Evolutionary conservation across 2,797 vertebrate species (phyloP), one percentile per base, ranked within the genome.

Genomic region (Pterois miles): DNA sequence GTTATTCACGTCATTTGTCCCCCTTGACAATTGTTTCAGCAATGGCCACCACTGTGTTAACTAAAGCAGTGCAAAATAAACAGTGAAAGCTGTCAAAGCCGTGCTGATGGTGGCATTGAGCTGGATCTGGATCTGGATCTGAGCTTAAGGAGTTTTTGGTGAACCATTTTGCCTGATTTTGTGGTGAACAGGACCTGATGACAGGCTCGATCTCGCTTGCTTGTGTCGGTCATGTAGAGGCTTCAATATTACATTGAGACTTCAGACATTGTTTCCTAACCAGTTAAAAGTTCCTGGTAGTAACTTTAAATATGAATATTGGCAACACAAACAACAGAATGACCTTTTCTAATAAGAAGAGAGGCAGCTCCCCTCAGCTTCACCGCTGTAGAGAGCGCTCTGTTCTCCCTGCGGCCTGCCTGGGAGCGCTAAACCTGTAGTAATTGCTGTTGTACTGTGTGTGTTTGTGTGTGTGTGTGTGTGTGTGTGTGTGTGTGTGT

Each of bases 401-500:
- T 9, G 31, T 13, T 38, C 75, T 57, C 65, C 82, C 75, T 64
- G 23, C 4, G 46, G 80, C 54, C 81, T 50, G 69, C 54, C 73
- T 53, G n/a, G 29, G n/a, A 79, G 71, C 74, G 62, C 56, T 78
- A 31, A 76, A 80, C 53, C 74, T 54, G 72, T 68, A 40, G 83
- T 91, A 89, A 91, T 88, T 84, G 88, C 81, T 23, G 54, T 38
- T 63, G 36, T 64, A 46, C 57, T 63, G 48, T 36, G 52, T 43
- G 58, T 48, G 46, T 54, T 58, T 27, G 43, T 65, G 74, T 65
- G 48, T 38, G 53, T 69, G 67, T 54, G 59, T 22, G 52, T 46
- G 60, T 22, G 58, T 8, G 27, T 33, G 34, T 66, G 69, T 66
- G 60, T 18, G 65, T 68, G 57, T 68, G 54, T 56, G 59, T 63